Evolutionary conservation across 2,888 invertebrate genomes (phyloP), one percentile per base, ranked within the genome.

Genomic region (Lithophane socia): DNA sequence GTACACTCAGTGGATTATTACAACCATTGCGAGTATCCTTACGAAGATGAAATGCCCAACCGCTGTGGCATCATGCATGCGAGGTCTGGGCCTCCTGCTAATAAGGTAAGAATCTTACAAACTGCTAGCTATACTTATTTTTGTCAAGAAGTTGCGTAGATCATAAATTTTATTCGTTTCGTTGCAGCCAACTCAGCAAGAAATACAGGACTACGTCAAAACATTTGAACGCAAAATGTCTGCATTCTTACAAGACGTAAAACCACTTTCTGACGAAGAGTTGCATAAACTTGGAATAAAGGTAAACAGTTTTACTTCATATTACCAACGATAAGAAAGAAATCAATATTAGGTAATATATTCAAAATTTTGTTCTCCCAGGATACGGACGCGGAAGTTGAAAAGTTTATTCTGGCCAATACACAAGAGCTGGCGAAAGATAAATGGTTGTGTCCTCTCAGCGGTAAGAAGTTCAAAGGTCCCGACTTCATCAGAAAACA

Each of bases 1-100:
- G 99, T 99, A 0, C 99, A 99, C 94, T 99, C 99, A 0, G 98
- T 99, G 73, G 99, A 99, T 94, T 99, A 99, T 94, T 99, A 99
- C 96, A 99, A 99, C 95, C 99, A 99, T 92, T 99, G 99, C 92
- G 99, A 99, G 92, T 99, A 99, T 95, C 99, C 99, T 0, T 99
- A 99, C 90, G 99, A 99, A 94, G 99, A 99, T 93, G 99, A 99
- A 94, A 99, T 99, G 99, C 99, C 99, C 0, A 99, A 99, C 94
- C 97, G 99, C 58, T 99, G 99, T 94, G 99, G 99, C 16, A 99
- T 99, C 87, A 98, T 99, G 97, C 99, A 99, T 92, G 99, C 99
- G 0, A 97, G 99, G 68, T 99, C 99, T 4, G 98, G 98, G 16
- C 97, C 98, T 0, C 99, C 99, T 0, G 97, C 98, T 13, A 98